Evolutionary conservation across 1,140 invertebrate species (phyloP), one percentile per base, ranked within the genome.

Genomic region (Hyles euphorbiae): DNA sequence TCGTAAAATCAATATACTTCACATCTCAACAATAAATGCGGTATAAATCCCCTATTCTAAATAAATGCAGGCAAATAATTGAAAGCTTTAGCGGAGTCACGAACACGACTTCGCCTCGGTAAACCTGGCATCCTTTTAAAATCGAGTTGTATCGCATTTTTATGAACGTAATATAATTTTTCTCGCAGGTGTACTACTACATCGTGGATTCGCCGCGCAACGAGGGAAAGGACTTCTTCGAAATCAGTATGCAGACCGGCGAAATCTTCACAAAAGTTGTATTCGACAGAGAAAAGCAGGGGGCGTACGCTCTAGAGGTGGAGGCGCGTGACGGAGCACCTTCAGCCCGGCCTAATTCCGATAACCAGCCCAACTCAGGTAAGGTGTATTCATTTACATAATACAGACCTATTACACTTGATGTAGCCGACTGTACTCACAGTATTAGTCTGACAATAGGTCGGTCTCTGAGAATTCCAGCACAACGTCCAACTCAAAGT

Each of bases 211-310:
- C 95, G 45, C 93, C 93, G 11, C 92, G 95, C 59, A 98, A 97
- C 87, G 96, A 97, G 80, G 96, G 96, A 56, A 97, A 97, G 83
- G 95, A 97, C 83, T 98, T 95, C 89, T 98, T 98, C 88, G 95
- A 97, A 88, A 98, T 98, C 82, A 97, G 98, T 89, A 91, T 94
- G 78, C 95, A 98, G 79, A 96, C 96, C 9, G 97, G 97, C 0
- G 96, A 98, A 88, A 95, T 99, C 68, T 98, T 96, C 87, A 98
- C 97, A 3, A 97, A 97, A 86, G 91, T 96, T 50, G 94, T 97
- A 62, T 98, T 99, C 91, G 95, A 98, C 91, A 94, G 97, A 64
- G 96, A 98, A 85, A 97, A 97, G 90, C 96, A 98, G 81, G 96
- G 95, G 12, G 97, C 97, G 34, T 99, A 98, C 87, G 97, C 97